Conservation (phyloP, 2,888 invertebrate species). For the Cheilosia urbana region DNA sequence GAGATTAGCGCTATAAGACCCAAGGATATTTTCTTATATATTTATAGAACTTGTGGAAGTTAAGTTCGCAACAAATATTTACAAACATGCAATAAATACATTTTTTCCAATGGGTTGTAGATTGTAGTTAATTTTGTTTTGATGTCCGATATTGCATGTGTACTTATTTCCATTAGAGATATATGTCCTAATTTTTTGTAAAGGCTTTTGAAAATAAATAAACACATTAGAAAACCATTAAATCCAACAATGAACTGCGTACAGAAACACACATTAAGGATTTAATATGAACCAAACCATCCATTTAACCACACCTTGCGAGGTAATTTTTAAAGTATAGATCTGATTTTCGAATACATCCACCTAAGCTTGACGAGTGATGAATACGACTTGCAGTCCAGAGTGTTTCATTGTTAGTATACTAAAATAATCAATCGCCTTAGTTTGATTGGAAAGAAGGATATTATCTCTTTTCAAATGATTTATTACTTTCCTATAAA, state of each 20-base stretch:
- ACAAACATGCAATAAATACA: too few species aligned
- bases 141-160: too few species aligned
- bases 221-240: too few species aligned
- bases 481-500: conserved; percentile 14
- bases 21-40: too few species aligned
- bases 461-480: conserved; percentile 33
- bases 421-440: conserved; percentile 40
- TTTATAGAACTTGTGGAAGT: too few species aligned
- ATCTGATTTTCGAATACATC: conserved; percentile 16
- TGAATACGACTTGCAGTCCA: conserved; percentile 26
- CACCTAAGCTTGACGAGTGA: conserved; percentile 2
- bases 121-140: too few species aligned
- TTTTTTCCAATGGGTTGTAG: too few species aligned
- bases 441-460: background rate
- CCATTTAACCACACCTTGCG: background rate
- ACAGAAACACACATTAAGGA: background rate
- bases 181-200: too few species aligned
- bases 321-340: conserved; percentile 29
- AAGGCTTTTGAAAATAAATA: too few species aligned
- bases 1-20: too few species aligned
- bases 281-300: background rate
- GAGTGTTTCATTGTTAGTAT: conserved; percentile 18
- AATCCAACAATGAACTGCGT: background rate
- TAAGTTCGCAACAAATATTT: too few species aligned
- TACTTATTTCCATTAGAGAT: too few species aligned